These are phyloP conservation scores for Stenolophus ochropezus DNA, from an alignment of 2,888 invertebrate genomes.

Conservation along the genomic window DNA sequence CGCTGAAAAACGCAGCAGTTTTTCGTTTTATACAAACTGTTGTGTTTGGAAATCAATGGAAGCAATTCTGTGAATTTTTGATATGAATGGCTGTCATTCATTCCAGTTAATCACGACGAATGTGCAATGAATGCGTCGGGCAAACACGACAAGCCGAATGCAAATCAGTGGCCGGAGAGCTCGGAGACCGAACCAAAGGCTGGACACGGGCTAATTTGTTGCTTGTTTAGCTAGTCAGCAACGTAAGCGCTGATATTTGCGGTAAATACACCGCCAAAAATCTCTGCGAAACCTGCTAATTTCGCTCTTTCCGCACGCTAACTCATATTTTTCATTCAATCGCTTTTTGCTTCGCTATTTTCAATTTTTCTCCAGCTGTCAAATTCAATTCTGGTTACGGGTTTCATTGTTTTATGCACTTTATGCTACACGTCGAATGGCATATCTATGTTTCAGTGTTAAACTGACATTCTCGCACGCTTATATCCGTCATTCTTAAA, in stretches of 20 bases:
- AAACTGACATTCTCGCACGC: no score
- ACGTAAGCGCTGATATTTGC: slow-evolving; percentile 33
- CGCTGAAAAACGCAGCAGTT: slow-evolving; percentile 1
- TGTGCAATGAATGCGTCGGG: slow-evolving; percentile 23
- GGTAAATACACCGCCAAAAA: slow-evolving; percentile 18
- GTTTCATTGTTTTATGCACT: no score
- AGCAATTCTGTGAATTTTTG: slow-evolving; percentile 33
- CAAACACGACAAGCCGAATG: slow-evolving; percentile 36
- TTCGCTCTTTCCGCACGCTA: no score
- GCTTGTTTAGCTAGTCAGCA: slow-evolving; percentile 45
- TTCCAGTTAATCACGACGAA: slow-evolving; percentile 20
- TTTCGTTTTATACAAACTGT: slow-evolving; percentile 17
- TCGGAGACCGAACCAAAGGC: background rate
- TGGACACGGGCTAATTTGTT: slow-evolving; percentile 12
- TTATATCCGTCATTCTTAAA: no score
- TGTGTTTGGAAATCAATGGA: slow-evolving; percentile 40
- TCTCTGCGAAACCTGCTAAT: slow-evolving; percentile 19
- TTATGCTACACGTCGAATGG: no score
- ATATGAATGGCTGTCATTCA: slow-evolving; percentile 42
- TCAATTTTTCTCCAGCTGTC: no score
- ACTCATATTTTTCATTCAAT: no score
- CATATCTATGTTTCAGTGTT: no score
- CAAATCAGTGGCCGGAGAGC: slow-evolving; percentile 2
- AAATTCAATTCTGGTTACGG: no score
- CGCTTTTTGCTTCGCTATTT: no score